Conservation (phyloP, 1,140 invertebrate species). For the Drosophila burlai region DNA sequence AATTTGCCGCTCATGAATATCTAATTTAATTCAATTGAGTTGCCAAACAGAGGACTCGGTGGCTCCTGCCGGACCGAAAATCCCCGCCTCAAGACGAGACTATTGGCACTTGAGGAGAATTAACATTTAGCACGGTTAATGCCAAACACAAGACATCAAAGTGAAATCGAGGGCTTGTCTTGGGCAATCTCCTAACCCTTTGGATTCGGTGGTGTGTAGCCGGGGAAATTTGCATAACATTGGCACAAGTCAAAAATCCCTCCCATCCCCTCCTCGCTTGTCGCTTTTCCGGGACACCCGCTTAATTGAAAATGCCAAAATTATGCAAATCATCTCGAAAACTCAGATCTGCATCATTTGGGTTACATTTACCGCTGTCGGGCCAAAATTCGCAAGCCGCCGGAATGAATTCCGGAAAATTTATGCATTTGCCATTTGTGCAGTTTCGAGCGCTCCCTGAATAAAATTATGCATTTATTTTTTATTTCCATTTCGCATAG, state of each 20-base stretch:
- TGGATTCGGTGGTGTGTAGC: constrained; percentile 34
- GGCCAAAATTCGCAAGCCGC: constrained; percentile 46
- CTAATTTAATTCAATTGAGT: constrained; percentile 65
- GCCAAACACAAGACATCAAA: constrained; percentile 78
- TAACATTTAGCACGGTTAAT: constrained; percentile 80
- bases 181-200: constrained; percentile 28
- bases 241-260: constrained; percentile 80
- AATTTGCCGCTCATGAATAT: constrained; percentile 66
- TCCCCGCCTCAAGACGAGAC: constrained; percentile 29
- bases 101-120: constrained; percentile 71
- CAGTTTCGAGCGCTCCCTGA: constrained; percentile 43
- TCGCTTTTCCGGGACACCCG: constrained; percentile 40
- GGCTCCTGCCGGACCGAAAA: constrained; percentile 8
- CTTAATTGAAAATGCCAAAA: constrained; percentile 77
- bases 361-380: constrained; percentile 50
- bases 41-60: constrained; percentile 46
- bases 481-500: constrained; percentile 6
- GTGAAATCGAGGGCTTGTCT: constrained; percentile 56
- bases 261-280: constrained; percentile 14
- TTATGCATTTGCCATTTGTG: constrained; percentile 62
- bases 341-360: constrained; percentile 60
- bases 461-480: constrained; percentile 53
- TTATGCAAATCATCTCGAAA: constrained; percentile 67
- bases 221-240: constrained; percentile 76
- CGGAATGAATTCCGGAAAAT: constrained; percentile 48